phyloP scores from a whole-genome alignment of 2,113 vertebrate genomes.

The Fulica atra region DNA sequence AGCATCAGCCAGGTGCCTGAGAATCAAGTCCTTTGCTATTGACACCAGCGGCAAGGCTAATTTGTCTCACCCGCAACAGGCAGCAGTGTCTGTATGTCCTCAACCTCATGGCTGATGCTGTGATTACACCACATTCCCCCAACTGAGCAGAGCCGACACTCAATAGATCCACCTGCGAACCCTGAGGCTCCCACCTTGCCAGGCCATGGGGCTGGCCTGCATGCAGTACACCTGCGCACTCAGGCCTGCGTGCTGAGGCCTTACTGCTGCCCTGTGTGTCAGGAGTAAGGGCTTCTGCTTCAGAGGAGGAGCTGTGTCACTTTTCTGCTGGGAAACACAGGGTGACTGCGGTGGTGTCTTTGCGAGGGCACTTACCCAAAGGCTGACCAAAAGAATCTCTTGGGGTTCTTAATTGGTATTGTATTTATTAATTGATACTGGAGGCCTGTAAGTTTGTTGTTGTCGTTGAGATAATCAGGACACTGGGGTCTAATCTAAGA shows the following conservation, averaged over 20 bases:
- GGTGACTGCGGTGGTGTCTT: neutral
- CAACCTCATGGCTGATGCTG: neutral
- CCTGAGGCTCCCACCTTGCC: neutral
- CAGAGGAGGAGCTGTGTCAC: neutral
- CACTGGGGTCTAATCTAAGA: neutral
- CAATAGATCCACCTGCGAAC: neutral
- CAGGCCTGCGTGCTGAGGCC: neutral
- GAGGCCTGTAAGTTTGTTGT: neutral
- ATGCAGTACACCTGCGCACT: neutral
- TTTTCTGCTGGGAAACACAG: neutral
- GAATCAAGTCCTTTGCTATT: neutral
- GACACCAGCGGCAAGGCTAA: neutral
- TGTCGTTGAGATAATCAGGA: neutral
- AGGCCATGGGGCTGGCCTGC: fast-evolving
- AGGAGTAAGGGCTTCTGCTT: neutral
- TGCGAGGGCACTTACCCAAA: neutral
- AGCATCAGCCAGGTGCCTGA: neutral
- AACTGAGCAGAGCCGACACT: neutral
- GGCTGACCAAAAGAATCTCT: neutral
- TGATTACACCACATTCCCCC: neutral
- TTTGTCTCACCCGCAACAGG: neutral
- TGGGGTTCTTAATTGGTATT: neutral
- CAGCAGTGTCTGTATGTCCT: neutral
- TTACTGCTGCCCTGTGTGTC: neutral
- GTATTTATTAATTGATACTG: too few species aligned